Base-by-base conservation (phyloP, 1,140 invertebrate genomes). In the Ips nitidus region DNA sequence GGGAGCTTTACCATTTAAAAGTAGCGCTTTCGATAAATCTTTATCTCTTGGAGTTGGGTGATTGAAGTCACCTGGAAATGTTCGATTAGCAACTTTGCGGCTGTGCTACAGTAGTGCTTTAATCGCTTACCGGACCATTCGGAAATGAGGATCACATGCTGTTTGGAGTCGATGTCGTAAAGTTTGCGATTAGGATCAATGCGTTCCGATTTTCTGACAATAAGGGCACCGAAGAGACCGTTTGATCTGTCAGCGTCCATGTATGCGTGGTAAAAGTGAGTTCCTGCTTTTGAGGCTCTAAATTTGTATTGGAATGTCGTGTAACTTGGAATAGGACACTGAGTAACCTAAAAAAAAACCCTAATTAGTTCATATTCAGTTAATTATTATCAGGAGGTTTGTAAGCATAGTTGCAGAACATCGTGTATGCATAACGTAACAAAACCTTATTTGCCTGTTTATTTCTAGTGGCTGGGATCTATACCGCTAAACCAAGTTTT, bases 301-400 rank as follows among this genome's bases (percentile, higher is more conserved):
- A 92, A 91, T 79, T 90, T 93, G 75, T 93, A 93, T 75, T 92
- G 90, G 80, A 93, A 94, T 1, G 88, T 91, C 0, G 92, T 92
- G 55, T 89, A 89, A 39, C 91, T 90, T 2, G 86, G 83, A 74
- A 94, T 89, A 1, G 94, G 92, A 76, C 93, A 94, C 78, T 96
- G 93, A 0, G 92, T 94, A 3, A 71, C 64, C 69, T 71, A 39
- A 36, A 59, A 52, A 43, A 42, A 67, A 22, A 22, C 22, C 0
- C 22, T 22, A 41, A 1, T 50, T 63, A 7, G 8, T 60, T 37
- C 42, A 22, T 39, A 53, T 55, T 52, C 39, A 40, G n/a, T 36
- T 64, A 52, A 22, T 22, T 22, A 22, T 22, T 22, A 22, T 22
- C 22, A 22, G 22, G 0, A 22, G 22, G 22, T 22, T 22, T 22